Conservation (phyloP, 2,888 invertebrate genomes). For the Thecophora atra region DNA sequence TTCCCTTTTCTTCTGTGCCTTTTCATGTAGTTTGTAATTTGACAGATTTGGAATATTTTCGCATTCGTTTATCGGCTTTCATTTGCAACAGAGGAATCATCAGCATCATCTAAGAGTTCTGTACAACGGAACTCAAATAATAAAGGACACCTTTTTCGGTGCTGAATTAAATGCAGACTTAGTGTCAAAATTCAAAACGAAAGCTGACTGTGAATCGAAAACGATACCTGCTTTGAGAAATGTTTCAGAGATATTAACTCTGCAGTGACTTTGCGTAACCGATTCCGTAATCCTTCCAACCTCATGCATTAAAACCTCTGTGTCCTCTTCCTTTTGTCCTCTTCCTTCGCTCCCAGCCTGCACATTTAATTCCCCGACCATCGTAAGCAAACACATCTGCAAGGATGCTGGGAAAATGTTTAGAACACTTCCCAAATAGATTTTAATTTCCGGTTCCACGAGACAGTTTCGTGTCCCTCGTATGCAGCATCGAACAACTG, state of each 20-base stretch:
- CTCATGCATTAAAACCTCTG: too few species aligned
- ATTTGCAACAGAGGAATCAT: not conserved
- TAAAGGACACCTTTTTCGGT: not conserved
- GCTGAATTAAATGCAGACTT: too few species aligned
- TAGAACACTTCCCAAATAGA: slow-evolving; percentile 27
- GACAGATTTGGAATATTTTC: not conserved
- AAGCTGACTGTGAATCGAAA: too few species aligned
- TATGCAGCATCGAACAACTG: not conserved
- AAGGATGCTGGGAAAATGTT: slow-evolving; percentile 3
- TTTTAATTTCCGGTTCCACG: slow-evolving; percentile 29
- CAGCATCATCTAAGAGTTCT: not conserved
- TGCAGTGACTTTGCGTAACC: too few species aligned
- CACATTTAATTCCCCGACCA: not conserved
- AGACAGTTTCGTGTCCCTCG: not conserved
- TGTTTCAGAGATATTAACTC: too few species aligned
- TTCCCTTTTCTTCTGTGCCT: too few species aligned
- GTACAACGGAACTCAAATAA: not conserved
- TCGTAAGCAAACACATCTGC: not conserved
- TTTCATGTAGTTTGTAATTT: too few species aligned
- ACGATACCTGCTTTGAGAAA: too few species aligned
- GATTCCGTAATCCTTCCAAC: too few species aligned
- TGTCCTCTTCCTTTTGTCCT: too few species aligned
- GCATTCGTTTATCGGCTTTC: slow-evolving; percentile 5
- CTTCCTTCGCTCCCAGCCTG: not conserved
- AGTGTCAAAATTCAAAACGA: too few species aligned